Conservation (phyloP, 2,888 invertebrate species). For the Arge pagana region DNA sequence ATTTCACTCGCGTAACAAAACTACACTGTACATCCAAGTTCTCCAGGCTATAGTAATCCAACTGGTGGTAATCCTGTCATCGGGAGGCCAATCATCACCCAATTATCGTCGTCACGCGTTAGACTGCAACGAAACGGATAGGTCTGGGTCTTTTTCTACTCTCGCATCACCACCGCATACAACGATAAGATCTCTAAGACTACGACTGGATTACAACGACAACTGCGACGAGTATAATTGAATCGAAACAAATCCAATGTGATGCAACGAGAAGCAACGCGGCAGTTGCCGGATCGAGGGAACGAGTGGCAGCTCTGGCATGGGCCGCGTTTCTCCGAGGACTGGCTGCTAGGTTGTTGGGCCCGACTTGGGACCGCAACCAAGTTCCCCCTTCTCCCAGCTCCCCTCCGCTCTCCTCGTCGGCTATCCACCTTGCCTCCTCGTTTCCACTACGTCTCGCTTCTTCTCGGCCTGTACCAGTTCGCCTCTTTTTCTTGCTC, state of each 20-base stretch:
- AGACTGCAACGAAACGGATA: too few species aligned
- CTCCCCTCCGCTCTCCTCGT: constrained; percentile 13
- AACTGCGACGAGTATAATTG: constrained; percentile 17
- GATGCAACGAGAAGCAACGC: constrained; percentile 11
- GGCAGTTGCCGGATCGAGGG: constrained; percentile 7
- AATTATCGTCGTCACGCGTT: not conserved
- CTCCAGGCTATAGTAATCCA: constrained; percentile 21
- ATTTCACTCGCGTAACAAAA: constrained; percentile 7
- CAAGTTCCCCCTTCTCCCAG: constrained; percentile 34
- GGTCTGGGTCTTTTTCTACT: not conserved
- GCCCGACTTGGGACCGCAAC: constrained; percentile 47
- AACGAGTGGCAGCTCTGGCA: constrained; percentile 33
- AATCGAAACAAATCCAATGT: constrained; percentile 3
- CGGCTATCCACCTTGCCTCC: constrained; percentile 16
- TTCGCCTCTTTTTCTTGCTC: constrained; percentile 32
- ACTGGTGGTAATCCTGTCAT: constrained; percentile 24
- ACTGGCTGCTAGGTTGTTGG: constrained; percentile 46
- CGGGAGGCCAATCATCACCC: constrained; percentile 1
- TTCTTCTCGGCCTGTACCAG: constrained; percentile 32
- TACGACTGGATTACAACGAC: not conserved
- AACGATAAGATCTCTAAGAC: too few species aligned
- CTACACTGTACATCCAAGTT: constrained; percentile 18
- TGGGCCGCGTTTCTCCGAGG: constrained; percentile 50
- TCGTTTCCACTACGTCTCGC: not conserved
- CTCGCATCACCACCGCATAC: constrained; percentile 1